phyloP scores from a whole-genome alignment of 2,888 invertebrate genomes.

The Trichacis sp. region DNA sequence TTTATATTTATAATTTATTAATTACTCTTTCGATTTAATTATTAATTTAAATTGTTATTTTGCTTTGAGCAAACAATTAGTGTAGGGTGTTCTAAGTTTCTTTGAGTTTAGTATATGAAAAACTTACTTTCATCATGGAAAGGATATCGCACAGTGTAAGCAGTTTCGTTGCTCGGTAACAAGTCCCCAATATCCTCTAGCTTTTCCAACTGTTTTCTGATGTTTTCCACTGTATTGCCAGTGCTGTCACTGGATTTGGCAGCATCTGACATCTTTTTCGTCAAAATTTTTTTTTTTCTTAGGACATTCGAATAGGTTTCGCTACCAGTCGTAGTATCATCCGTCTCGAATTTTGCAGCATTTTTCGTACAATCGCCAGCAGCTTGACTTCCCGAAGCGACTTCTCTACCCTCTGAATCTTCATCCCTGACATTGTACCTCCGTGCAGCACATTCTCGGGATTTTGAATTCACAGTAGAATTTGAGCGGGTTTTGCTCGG shows the following conservation, averaged over 20 bases:
- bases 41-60: too few relatives aligned
- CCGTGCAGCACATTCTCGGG: slow-evolving; percentile 48
- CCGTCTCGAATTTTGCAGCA: slow-evolving; percentile 60
- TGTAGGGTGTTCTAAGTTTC: too few relatives aligned
- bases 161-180: slow-evolving; percentile 79
- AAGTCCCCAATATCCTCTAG: slow-evolving; percentile 87
- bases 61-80: too few relatives aligned
- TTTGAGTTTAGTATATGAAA: too few relatives aligned
- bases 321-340: slow-evolving; percentile 65
- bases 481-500: slow-evolving; percentile 62
- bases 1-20: too few relatives aligned
- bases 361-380: slow-evolving; percentile 41
- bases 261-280: slow-evolving; percentile 63
- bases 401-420: slow-evolving; percentile 46
- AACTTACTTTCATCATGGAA: slow-evolving; percentile 78
- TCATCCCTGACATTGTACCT: slow-evolving; percentile 42
- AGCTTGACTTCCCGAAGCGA: slow-evolving; percentile 46
- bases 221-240: slow-evolving; percentile 78
- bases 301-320: slow-evolving; percentile 62
- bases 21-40: too few relatives aligned
- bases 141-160: slow-evolving; percentile 84
- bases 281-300: slow-evolving; percentile 55
- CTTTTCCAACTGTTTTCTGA: slow-evolving; percentile 84
- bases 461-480: slow-evolving; percentile 57
- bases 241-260: slow-evolving; percentile 60